Evolutionary conservation across 2,888 invertebrate genomes (phyloP), one percentile per base, ranked within the genome.

Genomic region (Labia minor): DNA sequence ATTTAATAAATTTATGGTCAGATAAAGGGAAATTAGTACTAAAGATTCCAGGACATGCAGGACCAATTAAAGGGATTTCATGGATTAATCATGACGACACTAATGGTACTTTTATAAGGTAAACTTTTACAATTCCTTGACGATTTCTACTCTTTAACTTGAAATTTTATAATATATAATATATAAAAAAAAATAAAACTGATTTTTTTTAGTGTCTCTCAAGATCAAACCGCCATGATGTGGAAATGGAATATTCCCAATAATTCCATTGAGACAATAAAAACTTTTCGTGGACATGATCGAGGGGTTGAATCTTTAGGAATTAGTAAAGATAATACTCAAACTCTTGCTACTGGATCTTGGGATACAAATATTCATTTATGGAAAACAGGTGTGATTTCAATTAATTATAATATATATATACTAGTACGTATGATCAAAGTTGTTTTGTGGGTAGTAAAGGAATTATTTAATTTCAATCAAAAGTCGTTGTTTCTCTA

Each of bases 1-100:
- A 92, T 76, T 91, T 93, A 66, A 79, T 96, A 61, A 91, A 93
- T 73, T 84, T 97, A 69, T 96, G 95, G 95, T 89, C 88, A 11
- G 83, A 83, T 1, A 88, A 89, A 77, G 95, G 95, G 3, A 88
- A 89, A 74, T 89, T 92, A 75, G 84, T 89, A 70, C 80, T 91
- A 19, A 89, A 90, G 0, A 88, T 93, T 71, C 89, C 92, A 2
- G 92, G 92, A 0, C 96, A 97, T 76, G 85, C 86, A 26, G 90
- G 88, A 61, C 88, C 94, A 0, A 86, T 96, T 0, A 95, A 94
- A 80, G 88, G 89, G 26, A 91, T 95, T 0, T 82, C 88, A 10
- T 96, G 95, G 96, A 83, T 95, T 62, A 84, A 86, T 6, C 77
- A 86, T 66, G 82, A 82, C 72, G 84, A 84, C 6, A 83, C 86